phyloP scores from a whole-genome alignment of 2,888 invertebrate species.

The Rambutsinella grinnellia region DNA sequence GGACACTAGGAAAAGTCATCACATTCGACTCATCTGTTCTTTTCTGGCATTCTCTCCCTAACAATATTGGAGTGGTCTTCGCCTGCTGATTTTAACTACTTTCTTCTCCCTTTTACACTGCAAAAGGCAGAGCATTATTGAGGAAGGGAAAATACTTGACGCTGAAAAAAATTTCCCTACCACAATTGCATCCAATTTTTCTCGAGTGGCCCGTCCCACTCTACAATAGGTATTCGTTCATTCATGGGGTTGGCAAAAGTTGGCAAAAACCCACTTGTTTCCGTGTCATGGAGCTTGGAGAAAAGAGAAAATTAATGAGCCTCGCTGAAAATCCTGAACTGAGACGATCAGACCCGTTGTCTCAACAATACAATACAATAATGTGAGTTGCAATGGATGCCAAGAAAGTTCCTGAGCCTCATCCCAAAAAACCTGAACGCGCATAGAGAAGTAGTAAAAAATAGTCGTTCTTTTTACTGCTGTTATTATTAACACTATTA shows the following conservation, averaged over 20 bases:
- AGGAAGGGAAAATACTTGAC: background rate
- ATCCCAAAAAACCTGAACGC: background rate
- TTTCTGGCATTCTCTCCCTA: background rate
- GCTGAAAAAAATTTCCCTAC: background rate
- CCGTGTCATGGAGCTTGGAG: background rate
- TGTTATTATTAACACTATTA: background rate
- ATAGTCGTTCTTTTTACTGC: background rate
- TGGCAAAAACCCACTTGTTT: background rate
- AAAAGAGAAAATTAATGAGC: conserved; percentile 5
- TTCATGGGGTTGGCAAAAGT: background rate
- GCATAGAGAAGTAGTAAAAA: background rate
- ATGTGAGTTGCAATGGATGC: background rate
- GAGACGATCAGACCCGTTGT: background rate
- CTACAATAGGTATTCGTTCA: background rate
- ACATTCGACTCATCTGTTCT: background rate
- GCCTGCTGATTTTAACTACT: background rate
- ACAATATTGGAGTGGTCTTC: no score
- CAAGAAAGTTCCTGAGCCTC: background rate
- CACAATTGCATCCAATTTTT: background rate
- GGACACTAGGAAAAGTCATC: no score
- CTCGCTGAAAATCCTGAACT: background rate
- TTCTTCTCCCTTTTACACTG: background rate
- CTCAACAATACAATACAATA: background rate
- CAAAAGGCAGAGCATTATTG: background rate
- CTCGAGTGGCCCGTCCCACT: background rate